Base-by-base conservation (phyloP, 2,797 vertebrate species). In the Malurus splendens region DNA sequence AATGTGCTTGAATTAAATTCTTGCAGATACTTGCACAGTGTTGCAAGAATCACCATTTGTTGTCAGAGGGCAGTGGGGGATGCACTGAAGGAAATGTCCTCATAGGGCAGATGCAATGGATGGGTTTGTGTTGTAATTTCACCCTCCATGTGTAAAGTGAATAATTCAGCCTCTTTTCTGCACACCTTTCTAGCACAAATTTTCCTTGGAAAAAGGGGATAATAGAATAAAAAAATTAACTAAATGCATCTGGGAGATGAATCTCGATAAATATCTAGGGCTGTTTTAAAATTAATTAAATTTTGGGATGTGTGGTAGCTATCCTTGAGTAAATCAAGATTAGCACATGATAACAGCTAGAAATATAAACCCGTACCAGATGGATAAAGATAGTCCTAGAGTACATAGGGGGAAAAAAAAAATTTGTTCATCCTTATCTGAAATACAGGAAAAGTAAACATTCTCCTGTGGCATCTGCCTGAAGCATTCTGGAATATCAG, bases 201-300 rank as follows among this genome's bases (percentile, higher is more conserved):
- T 65, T 64, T 57, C 20, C 60, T 73, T 71, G 39, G 47, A 13
- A 57, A 76, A 59, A 71, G 44, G 19, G 25, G 67, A 18, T 27
- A 45, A 19, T 25, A 64, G 23, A 82, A 39, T 60, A 47, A 83
- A 83, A 83, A 85, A 76, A 56, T 4, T 32, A 65, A 45, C 7
- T n/a, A 41, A 60, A 64, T 54, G 11, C 3, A 27, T 77, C 76
- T 91, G 64, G 54, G 56, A 73, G 71, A 51, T 28, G 9, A 86
- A 57, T 0, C 0, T 52, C 38, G 41, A 14, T 59, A 78, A 75
- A 48, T 0, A 14, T 28, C 42, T 27, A 36, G 3, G 12, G 2
- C 0, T 1, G 57, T 80, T 45, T 44, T 22, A 1, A 2, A 55
- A 55, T 75, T 4, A 89, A 56, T 56, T 50, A 72, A 47, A 6